phyloP scores from a whole-genome alignment of 2,113 vertebrate species.

The Prochilodus magdalenae region DNA sequence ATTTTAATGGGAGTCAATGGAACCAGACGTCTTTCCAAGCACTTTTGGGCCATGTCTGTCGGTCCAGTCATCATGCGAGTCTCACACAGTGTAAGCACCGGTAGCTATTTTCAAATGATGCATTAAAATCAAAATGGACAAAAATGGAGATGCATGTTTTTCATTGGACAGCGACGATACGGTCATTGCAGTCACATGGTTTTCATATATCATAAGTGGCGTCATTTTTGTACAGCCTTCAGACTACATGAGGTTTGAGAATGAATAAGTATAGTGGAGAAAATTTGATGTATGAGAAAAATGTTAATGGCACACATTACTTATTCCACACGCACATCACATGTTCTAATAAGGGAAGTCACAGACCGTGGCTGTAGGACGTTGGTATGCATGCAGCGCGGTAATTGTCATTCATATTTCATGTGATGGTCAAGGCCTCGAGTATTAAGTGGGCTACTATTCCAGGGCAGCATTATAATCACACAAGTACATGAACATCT shows the following conservation, averaged over 20 bases:
- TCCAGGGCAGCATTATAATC: neutral
- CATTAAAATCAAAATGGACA: too few relatives aligned
- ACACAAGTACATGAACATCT: neutral
- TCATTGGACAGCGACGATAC: too few relatives aligned
- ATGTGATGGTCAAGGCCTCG: neutral
- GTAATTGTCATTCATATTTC: neutral
- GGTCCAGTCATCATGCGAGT: too few relatives aligned
- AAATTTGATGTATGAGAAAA: neutral
- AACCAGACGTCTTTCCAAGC: too few relatives aligned
- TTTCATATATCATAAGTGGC: neutral
- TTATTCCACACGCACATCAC: neutral
- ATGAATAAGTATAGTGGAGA: neutral
- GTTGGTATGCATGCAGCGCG: neutral
- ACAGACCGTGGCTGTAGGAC: neutral
- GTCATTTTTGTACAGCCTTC: neutral
- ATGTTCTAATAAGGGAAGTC: neutral
- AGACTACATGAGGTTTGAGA: neutral
- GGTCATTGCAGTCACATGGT: constrained; percentile 14
- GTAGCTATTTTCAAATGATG: too few relatives aligned
- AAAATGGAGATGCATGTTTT: too few relatives aligned
- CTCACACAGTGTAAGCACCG: too few relatives aligned
- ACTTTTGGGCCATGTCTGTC: too few relatives aligned
- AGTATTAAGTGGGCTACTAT: neutral
- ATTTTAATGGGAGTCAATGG: too few relatives aligned
- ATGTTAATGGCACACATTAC: too few relatives aligned